A percentile compares a stretch with the other conserved stretches of the same genome.
phyloP scores from a whole-genome alignment of 1,140 invertebrate genomes.

The Atopsyche davidsoni region DNA sequence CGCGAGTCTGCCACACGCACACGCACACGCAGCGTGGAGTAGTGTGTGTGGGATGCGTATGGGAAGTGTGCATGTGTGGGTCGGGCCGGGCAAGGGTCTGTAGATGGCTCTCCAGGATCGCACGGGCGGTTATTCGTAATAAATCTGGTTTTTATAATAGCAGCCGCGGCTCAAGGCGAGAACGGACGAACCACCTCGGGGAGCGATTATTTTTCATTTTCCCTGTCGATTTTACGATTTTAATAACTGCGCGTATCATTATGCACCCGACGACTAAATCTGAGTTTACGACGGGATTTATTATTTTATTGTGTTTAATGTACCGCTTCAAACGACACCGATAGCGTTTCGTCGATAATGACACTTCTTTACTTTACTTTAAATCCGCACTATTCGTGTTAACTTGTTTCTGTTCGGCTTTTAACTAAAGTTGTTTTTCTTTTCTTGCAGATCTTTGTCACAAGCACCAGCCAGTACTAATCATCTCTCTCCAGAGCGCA shows the following conservation, averaged over 20 bases:
- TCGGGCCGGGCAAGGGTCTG: not conserved
- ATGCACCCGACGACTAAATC: too few species aligned
- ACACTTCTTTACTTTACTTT: too few species aligned
- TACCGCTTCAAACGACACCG: too few species aligned
- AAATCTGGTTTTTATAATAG: conserved; percentile 31
- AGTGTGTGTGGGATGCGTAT: too few species aligned
- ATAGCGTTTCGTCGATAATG: too few species aligned
- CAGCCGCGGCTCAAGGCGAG: conserved; percentile 17
- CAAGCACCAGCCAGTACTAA: conserved; percentile 24
- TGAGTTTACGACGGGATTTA: too few species aligned
- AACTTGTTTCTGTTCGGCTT: too few species aligned
- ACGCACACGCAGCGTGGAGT: not conserved
- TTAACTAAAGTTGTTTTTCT: conserved; percentile 11
- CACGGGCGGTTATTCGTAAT: conserved; percentile 12
- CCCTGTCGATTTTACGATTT: not conserved
- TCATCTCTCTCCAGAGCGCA: conserved; percentile 10
- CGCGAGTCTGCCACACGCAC: not conserved
- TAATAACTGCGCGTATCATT: not conserved
- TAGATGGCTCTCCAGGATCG: not conserved
- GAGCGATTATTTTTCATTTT: too few species aligned
- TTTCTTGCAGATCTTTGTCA: conserved; percentile 16
- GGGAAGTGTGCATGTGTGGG: too few species aligned
- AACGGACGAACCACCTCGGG: too few species aligned
- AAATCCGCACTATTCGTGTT: too few species aligned
- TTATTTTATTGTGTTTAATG: too few species aligned